phyloP scores from a whole-genome alignment of 2,888 invertebrate genomes.

The Nebria salina region DNA sequence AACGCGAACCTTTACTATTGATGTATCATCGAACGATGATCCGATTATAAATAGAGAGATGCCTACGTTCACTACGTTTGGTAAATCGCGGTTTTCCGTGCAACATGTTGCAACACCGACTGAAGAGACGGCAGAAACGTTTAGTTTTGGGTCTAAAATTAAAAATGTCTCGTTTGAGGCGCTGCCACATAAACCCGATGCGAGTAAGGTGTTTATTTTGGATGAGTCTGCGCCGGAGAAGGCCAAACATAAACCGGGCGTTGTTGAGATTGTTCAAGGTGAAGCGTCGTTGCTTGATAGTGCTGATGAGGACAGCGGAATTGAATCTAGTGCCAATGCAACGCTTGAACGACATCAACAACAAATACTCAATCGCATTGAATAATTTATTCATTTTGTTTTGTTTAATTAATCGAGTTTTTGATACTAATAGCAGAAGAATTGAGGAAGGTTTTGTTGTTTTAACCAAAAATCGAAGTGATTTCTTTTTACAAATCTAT shows the following conservation, averaged over 20 bases:
- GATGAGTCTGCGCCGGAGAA: slow-evolving; percentile 51
- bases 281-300: slow-evolving; percentile 72
- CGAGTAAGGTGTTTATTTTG: slow-evolving; percentile 32
- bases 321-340: slow-evolving; percentile 70
- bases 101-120: slow-evolving; percentile 61
- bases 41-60: slow-evolving; percentile 62
- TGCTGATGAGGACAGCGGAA: slow-evolving; percentile 73
- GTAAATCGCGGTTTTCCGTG: slow-evolving; percentile 64
- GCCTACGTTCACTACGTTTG: slow-evolving; percentile 71
- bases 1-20: slow-evolving; percentile 58
- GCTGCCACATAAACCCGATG: slow-evolving; percentile 58
- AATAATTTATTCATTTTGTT: slow-evolving; percentile 10
- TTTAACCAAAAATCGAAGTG: not conserved
- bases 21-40: slow-evolving; percentile 61
- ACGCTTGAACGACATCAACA: slow-evolving; percentile 64
- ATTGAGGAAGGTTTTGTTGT: not conserved
- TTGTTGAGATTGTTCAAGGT: slow-evolving; percentile 61
- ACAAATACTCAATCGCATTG: slow-evolving; percentile 28
- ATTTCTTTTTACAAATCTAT: not conserved
- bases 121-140: slow-evolving; percentile 50
- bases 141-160: slow-evolving; percentile 37
- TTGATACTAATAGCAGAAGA: not conserved
- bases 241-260: slow-evolving; percentile 57
- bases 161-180: slow-evolving; percentile 62
- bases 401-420: not conserved